Percentiles rank a stretch among this genome's conserved stretches.
Conservation (phyloP, 1,140 invertebrate genomes). For the Drosophila novamexicana region DNA sequence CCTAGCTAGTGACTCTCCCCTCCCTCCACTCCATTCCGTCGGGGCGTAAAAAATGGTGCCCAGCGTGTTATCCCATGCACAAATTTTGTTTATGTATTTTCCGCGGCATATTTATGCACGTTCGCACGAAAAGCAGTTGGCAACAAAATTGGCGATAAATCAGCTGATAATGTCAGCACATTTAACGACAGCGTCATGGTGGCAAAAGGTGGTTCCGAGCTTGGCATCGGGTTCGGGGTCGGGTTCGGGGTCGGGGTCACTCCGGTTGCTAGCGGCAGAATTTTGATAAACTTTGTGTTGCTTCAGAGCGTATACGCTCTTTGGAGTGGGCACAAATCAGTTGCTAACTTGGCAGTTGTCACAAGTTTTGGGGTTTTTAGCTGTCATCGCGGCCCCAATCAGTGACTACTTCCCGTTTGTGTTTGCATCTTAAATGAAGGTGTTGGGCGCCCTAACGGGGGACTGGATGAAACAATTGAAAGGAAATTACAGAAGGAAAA, state of each 20-base stretch:
- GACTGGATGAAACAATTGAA: slow-evolving; percentile 18
- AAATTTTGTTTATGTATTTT: slow-evolving; percentile 54
- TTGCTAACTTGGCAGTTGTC: slow-evolving; percentile 24
- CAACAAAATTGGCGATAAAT: slow-evolving; percentile 78
- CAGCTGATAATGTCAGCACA: slow-evolving; percentile 78
- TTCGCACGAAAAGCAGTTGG: slow-evolving; percentile 44
- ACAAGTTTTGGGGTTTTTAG: slow-evolving; percentile 32
- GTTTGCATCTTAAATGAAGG: slow-evolving; percentile 36
- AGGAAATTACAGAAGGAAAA: slow-evolving; percentile 36
- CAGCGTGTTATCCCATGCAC: slow-evolving; percentile 1
- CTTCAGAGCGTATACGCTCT: neutral
- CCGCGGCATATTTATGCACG: slow-evolving; percentile 48
- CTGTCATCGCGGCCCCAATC: slow-evolving; percentile 29
- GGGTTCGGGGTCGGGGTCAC: neutral
- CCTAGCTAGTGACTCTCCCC: neutral
- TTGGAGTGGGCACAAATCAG: slow-evolving; percentile 15
- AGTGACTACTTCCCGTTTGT: slow-evolving; percentile 24
- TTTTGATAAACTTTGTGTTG: slow-evolving; percentile 28
- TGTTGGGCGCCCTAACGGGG: neutral
- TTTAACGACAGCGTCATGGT: slow-evolving; percentile 49
- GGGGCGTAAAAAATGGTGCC: slow-evolving; percentile 16
- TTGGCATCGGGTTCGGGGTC: neutral
- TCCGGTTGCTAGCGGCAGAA: slow-evolving; percentile 16
- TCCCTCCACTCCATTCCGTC: neutral
- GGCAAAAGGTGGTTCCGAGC: slow-evolving; percentile 1